Conservation (phyloP, 2,797 vertebrate genomes). For the Diplodus sargus region DNA sequence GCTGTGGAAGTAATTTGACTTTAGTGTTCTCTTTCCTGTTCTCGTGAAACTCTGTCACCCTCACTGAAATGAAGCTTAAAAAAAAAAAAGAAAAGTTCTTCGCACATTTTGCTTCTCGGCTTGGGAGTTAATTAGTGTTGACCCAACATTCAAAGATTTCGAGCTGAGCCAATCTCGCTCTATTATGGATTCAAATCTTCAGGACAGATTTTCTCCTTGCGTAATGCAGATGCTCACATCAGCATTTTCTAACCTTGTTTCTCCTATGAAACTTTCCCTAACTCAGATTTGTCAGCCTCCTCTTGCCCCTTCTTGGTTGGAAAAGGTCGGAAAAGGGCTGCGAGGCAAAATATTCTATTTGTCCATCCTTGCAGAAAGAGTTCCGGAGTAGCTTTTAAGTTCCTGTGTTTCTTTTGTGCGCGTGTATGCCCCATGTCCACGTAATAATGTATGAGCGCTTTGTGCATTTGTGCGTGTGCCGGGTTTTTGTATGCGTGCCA, state of each 20-base stretch:
- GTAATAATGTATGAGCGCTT: slow-evolving; percentile 28
- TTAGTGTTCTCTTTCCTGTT: neutral
- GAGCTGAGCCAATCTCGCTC: slow-evolving; percentile 2
- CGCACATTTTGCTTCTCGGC: slow-evolving; percentile 8
- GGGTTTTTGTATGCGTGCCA: slow-evolving; percentile 7
- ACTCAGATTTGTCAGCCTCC: neutral
- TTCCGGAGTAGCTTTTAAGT: slow-evolving; percentile 49
- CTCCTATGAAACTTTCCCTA: slow-evolving; percentile 21
- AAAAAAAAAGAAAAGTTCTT: neutral
- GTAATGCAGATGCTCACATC: slow-evolving; percentile 20
- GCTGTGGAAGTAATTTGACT: neutral
- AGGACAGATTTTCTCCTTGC: slow-evolving; percentile 34
- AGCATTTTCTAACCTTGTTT: slow-evolving; percentile 8
- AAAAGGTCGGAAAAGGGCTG: slow-evolving; percentile 25
- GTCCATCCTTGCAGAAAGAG: slow-evolving; percentile 58
- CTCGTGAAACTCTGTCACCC: slow-evolving; percentile 10
- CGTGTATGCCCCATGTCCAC: neutral
- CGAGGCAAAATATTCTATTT: slow-evolving; percentile 43
- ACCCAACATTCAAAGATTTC: slow-evolving; percentile 27
- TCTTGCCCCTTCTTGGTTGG: neutral
- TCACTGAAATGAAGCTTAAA: neutral
- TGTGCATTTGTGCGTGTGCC: neutral
- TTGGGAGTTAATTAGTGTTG: slow-evolving; percentile 62
- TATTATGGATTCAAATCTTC: slow-evolving; percentile 34
- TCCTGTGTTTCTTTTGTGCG: neutral